Percentiles rank a stretch among this genome's conserved stretches.
phyloP scores from a whole-genome alignment of 1,140 invertebrate genomes.

The Augochlora pura region DNA sequence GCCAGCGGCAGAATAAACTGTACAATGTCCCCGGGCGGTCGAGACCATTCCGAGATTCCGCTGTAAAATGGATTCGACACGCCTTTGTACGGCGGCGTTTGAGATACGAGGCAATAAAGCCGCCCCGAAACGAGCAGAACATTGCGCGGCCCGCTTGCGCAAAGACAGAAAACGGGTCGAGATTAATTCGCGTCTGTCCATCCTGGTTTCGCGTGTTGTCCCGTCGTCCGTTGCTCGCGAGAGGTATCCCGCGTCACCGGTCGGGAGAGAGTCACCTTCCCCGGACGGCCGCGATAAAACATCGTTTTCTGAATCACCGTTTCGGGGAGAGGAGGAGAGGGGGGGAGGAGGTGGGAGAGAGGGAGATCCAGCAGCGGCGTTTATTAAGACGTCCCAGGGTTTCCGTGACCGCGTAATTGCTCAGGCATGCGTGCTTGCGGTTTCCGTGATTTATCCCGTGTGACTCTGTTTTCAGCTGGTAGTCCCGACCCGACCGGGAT shows the following conservation, averaged over 20 bases:
- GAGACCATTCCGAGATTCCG: background rate
- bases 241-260: background rate
- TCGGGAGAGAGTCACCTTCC: too few species aligned
- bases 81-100: too few species aligned
- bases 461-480: slow-evolving; percentile 48
- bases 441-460: slow-evolving; percentile 47
- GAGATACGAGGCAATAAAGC: too few species aligned
- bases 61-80: too few species aligned
- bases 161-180: background rate
- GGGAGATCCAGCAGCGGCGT: background rate
- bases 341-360: too few species aligned
- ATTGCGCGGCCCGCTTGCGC: background rate
- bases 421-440: slow-evolving; percentile 24
- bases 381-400: slow-evolving; percentile 28
- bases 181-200: background rate
- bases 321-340: background rate
- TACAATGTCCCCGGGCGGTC: background rate
- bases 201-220: background rate
- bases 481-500: slow-evolving; percentile 37
- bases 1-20: slow-evolving; percentile 18
- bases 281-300: background rate
- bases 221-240: too few species aligned
- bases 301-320: slow-evolving; percentile 24
- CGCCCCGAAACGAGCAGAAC: background rate
- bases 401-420: slow-evolving; percentile 28